Conservation (phyloP, 64 coral and sea anemone species). For the Stichodactyla helianthus region DNA sequence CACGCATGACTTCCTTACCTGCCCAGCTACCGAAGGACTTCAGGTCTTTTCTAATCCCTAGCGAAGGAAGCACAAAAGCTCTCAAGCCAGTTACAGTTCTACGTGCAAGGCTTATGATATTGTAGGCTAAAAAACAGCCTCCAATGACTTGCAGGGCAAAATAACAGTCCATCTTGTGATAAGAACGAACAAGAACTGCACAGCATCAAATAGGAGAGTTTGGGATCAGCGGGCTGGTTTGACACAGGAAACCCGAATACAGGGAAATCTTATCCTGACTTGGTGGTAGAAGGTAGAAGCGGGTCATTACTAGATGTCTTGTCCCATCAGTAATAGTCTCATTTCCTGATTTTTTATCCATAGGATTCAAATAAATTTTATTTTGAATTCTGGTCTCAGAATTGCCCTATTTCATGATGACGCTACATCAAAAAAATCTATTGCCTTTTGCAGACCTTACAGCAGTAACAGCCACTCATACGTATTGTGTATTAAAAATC, state of each 20-base stretch:
- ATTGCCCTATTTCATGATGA: too few species aligned
- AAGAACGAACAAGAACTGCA: not conserved
- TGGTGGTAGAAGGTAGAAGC: not conserved
- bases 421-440: too few species aligned
- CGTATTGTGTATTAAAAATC: too few species aligned
- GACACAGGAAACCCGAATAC: not conserved
- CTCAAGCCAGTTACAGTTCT: slow-evolving; percentile 68
- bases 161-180: not conserved
- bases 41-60: slow-evolving; percentile 68
- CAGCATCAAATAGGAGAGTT: too few species aligned
- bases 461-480: too few species aligned
- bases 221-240: not conserved
- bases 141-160: slow-evolving; percentile 30
- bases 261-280: not conserved
- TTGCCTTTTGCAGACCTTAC: too few species aligned
- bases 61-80: slow-evolving; percentile 72
- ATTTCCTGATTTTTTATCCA: too few species aligned
- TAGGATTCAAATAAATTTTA: too few species aligned
- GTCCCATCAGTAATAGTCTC: too few species aligned
- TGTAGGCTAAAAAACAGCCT: slow-evolving; percentile 58
- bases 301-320: not conserved
- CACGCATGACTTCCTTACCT: not conserved
- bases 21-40: slow-evolving; percentile 72
- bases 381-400: too few species aligned
- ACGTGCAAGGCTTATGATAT: slow-evolving; percentile 38